Conservation (phyloP, 2,113 vertebrate species). For the Rhinoptilus africanus region DNA sequence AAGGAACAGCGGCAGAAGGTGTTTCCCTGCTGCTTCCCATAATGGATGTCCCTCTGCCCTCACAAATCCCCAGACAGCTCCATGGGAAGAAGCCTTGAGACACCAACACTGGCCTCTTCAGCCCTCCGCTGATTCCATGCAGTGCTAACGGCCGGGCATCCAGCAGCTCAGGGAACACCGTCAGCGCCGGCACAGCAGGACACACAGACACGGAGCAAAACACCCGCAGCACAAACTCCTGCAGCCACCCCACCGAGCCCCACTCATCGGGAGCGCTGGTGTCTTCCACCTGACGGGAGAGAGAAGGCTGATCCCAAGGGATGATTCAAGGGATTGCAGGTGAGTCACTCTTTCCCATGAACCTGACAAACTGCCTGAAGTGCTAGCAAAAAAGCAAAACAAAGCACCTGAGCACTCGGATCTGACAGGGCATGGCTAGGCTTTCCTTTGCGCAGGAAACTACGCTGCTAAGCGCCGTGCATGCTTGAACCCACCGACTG, state of each 20-base stretch:
- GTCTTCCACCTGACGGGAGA: background rate
- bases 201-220: background rate
- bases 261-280: background rate
- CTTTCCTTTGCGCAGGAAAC: background rate
- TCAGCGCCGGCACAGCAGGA: background rate
- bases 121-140: background rate
- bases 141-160: background rate
- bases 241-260: background rate
- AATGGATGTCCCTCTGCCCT: no score
- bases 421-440: background rate
- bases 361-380: background rate
- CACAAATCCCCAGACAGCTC: background rate
- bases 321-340: background rate
- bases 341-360: background rate
- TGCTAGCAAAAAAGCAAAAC: background rate
- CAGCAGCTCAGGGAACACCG: background rate
- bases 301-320: background rate
- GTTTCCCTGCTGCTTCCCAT: background rate
- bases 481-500: background rate
- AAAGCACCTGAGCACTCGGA: background rate
- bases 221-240: background rate
- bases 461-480: background rate
- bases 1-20: background rate
- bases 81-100: background rate
- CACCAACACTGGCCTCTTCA: background rate